phyloP scores from a whole-genome alignment of 2,888 invertebrate genomes.

The Acronicta aceris region DNA sequence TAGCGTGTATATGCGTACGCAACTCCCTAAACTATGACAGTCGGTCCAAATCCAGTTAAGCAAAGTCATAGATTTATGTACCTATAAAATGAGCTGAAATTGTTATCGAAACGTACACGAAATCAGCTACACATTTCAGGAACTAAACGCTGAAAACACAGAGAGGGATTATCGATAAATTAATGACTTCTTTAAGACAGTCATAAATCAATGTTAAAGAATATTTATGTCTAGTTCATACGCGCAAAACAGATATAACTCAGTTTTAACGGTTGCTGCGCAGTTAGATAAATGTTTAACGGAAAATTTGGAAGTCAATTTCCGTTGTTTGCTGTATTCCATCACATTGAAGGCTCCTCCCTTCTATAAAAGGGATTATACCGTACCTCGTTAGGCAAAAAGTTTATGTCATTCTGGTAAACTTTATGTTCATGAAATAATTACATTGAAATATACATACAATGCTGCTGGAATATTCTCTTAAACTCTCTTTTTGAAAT shows the following conservation, averaged over 20 bases:
- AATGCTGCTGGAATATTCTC: too few species aligned
- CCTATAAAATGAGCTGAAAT: not conserved
- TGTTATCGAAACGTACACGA: not conserved
- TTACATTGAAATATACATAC: too few species aligned
- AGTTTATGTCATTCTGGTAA: not conserved
- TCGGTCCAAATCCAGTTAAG: too few species aligned
- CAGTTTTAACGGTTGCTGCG: constrained; percentile 6
- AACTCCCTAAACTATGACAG: too few species aligned
- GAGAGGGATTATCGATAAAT: constrained; percentile 34
- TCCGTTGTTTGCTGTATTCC: constrained; percentile 7
- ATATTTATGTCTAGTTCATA: constrained; percentile 41
- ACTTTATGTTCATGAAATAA: too few species aligned
- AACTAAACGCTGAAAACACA: constrained; percentile 7
- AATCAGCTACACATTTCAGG: constrained; percentile 4
- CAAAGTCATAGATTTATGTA: too few species aligned
- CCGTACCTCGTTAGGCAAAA: not conserved
- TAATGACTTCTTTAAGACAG: constrained; percentile 15
- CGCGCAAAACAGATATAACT: constrained; percentile 13
- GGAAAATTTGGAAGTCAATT: constrained; percentile 28
- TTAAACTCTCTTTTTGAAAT: too few species aligned
- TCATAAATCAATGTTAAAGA: constrained; percentile 46
- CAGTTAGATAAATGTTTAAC: not conserved
- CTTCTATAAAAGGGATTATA: constrained; percentile 1
- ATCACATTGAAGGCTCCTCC: too few species aligned
- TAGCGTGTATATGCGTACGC: too few species aligned